Base-by-base conservation (phyloP, 2,113 vertebrate genomes). In the Bubalus kerabau region DNA sequence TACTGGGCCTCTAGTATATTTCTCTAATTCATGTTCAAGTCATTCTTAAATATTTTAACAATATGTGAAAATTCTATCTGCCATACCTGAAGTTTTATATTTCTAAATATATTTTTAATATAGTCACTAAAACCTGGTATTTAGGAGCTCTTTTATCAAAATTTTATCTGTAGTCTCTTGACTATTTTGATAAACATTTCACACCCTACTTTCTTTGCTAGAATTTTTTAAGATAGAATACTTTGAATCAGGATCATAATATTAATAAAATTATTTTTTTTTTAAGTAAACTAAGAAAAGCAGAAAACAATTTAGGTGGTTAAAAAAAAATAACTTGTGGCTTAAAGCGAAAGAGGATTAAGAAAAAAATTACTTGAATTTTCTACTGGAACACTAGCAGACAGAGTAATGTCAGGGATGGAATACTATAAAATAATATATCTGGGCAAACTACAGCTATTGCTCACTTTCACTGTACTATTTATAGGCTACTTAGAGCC, bases 21-120 rank as follows among this genome's bases (percentile, higher is more conserved):
- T 87, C 26, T 95, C 10, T 83, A 86, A 85, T 12, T 89, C 56
- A 32, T 56, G 67, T 60, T 96, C 48, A 95, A 60, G 43, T 87
- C 40, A 96, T 90, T 88, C 43, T 96, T 95, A 88, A 80, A 78
- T 84, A 90, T 48, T 92, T 97, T 90, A 95, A 83, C 64, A 74
- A 92, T 71, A 93, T 67, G 6, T 60, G 21, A 85, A 59, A 23
- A 57, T 4, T 87, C 84, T 83, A 83, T 50, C 40, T 97, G 40
- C 30, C 50, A 17, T 50, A 88, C 8, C 48, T 71, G 40, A 90
- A 95, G 12, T 78, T 91, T 87, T 89, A 46, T 87, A 71, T 82
- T 97, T 97, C 64, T 96, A 92, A 86, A 67, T 88, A 62, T 23
- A 76, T 64, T 50, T 87, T 81, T 87, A 95, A 92, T 57, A 80